Conservation (phyloP, 2,888 invertebrate genomes). For the Eumacrocentrus americanus region DNA sequence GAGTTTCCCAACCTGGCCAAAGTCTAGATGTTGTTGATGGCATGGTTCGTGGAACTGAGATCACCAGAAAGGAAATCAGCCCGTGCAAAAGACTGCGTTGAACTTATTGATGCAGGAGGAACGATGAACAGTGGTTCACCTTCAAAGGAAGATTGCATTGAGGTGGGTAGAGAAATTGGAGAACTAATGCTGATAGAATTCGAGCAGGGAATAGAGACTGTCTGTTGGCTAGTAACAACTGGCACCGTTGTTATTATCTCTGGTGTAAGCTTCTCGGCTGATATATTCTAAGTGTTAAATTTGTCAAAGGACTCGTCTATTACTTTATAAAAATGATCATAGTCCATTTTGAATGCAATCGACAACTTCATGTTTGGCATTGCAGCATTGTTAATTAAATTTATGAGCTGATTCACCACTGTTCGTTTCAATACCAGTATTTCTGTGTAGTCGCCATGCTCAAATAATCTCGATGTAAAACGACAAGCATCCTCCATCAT, state of each 20-base stretch:
- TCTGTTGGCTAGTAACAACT: conserved; percentile 52
- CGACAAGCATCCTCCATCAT: conserved; percentile 86
- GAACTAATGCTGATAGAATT: conserved; percentile 73
- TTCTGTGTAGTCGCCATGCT: conserved; percentile 84
- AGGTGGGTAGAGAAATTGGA: conserved; percentile 71
- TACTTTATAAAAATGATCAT: conserved; percentile 74
- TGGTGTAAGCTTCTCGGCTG: conserved; percentile 59
- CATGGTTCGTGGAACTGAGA: conserved; percentile 72
- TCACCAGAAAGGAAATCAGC: conserved; percentile 80
- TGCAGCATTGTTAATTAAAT: conserved; percentile 81
- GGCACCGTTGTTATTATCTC: conserved; percentile 57
- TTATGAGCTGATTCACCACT: conserved; percentile 77
- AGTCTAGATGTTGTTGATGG: conserved; percentile 87
- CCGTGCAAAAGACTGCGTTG: conserved; percentile 73
- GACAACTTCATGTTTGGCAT: conserved; percentile 80
- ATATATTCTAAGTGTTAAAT: conserved; percentile 70
- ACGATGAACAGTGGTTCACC: conserved; percentile 69
- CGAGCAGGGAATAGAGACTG: conserved; percentile 59
- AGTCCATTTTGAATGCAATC: conserved; percentile 82
- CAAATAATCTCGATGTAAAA: conserved; percentile 81
- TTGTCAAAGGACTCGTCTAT: conserved; percentile 74
- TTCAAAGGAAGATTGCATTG: conserved; percentile 82
- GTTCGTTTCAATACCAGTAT: conserved; percentile 82
- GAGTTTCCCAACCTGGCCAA: conserved; percentile 78
- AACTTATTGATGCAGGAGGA: conserved; percentile 62